phyloP scores from a whole-genome alignment of 2,888 invertebrate genomes.

The Oeneis ivallda region DNA sequence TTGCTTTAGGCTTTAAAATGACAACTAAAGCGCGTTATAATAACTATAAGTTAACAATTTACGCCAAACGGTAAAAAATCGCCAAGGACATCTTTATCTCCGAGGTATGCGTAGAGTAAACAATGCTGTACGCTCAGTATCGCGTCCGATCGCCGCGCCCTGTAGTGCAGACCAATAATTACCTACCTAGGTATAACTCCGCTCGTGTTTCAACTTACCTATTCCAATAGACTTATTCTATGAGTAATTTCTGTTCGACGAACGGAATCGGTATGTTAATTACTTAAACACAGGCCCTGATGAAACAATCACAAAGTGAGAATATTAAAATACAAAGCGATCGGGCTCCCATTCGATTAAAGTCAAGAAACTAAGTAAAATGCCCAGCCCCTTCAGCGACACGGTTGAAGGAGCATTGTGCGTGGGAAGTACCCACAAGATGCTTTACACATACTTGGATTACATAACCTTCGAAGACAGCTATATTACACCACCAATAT shows the following conservation, averaged over 20 bases:
- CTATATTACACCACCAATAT: conserved; percentile 50
- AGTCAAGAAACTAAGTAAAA: conserved; percentile 66
- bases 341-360: conserved; percentile 53
- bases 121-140: conserved; percentile 68
- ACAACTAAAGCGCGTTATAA: not conserved
- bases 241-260: conserved; percentile 26
- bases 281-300: conserved; percentile 26
- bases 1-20: not conserved
- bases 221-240: conserved; percentile 17
- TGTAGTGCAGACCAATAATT: conserved; percentile 42
- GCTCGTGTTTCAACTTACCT: conserved; percentile 29
- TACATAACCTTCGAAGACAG: conserved; percentile 75
- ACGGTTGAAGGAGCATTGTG: conserved; percentile 71
- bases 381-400: conserved; percentile 74
- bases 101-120: conserved; percentile 76
- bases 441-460: conserved; percentile 72
- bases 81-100: conserved; percentile 79
- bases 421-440: conserved; percentile 72
- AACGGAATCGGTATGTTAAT: conserved; percentile 28
- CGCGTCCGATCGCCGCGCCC: conserved; percentile 59
- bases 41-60: conserved; percentile 55
- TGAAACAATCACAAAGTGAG: conserved; percentile 28
- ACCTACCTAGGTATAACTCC: conserved; percentile 28
- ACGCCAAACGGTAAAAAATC: conserved; percentile 63
- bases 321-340: conserved; percentile 32